phyloP scores from a whole-genome alignment of 2,113 vertebrate species.

The Trachemys scripta region DNA sequence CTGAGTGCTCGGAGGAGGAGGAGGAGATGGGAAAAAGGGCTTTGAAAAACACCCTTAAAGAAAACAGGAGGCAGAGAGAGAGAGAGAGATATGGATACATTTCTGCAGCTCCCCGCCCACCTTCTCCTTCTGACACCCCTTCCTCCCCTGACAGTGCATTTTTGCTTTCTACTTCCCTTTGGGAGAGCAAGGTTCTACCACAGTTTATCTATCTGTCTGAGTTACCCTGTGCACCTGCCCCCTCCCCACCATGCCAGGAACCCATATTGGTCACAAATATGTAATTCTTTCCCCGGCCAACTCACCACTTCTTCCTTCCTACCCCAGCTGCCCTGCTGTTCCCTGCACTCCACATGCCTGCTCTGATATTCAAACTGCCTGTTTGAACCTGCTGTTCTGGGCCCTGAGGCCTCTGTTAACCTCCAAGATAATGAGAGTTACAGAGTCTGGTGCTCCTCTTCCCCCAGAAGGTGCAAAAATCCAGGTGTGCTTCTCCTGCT shows the following conservation, averaged over 20 bases:
- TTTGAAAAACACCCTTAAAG: slow-evolving; percentile 29
- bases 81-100: neutral
- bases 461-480: neutral
- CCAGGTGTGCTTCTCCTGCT: neutral
- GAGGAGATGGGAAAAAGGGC: slow-evolving; percentile 17
- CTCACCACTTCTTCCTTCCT: slow-evolving; percentile 1
- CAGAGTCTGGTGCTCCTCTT: neutral
- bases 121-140: neutral
- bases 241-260: neutral
- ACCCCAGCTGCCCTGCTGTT: slow-evolving; percentile 3
- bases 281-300: slow-evolving; percentile 13
- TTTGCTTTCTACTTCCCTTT: neutral
- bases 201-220: neutral
- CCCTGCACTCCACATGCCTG: slow-evolving; percentile 43
- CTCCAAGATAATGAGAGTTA: neutral
- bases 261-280: slow-evolving; percentile 6
- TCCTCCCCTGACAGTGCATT: neutral
- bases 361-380: slow-evolving; percentile 49
- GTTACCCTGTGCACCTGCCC: neutral
- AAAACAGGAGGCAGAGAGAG: slow-evolving; percentile 23
- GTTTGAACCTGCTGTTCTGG: slow-evolving; percentile 50
- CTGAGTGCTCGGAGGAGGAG: slow-evolving; percentile 45
- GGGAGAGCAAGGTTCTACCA: neutral
- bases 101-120: slow-evolving; percentile 27
- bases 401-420: slow-evolving; percentile 34